phyloP scores from a whole-genome alignment of 2,888 invertebrate species.

The Phlogophora meticulosa region DNA sequence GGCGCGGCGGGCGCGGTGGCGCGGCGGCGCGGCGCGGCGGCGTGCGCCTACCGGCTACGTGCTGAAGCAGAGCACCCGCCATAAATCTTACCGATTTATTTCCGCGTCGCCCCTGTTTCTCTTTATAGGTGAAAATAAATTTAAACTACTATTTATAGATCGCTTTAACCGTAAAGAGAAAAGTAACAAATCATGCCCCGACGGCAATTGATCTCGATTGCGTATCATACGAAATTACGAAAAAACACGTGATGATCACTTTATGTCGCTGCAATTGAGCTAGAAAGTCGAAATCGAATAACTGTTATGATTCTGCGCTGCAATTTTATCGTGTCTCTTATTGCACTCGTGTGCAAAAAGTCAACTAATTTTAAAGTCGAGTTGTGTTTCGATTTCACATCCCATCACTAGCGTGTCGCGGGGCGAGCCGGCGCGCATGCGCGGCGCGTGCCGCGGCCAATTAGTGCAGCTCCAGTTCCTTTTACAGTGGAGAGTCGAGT shows the following conservation, averaged over 20 bases:
- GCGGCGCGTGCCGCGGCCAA: conserved; percentile 89
- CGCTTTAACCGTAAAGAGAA: conserved; percentile 78
- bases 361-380: conserved; percentile 84
- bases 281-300: conserved; percentile 80
- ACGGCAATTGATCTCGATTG: conserved; percentile 64
- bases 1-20: conserved; percentile 69
- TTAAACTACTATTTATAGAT: conserved; percentile 78
- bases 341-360: conserved; percentile 82
- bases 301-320: conserved; percentile 76
- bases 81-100: conserved; percentile 84
- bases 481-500: conserved; percentile 84
- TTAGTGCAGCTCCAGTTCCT: conserved; percentile 91
- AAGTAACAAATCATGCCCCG: conserved; percentile 72
- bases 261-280: conserved; percentile 71
- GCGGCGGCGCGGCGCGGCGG: conserved; percentile 26
- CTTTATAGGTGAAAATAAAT: conserved; percentile 80
- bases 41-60: conserved; percentile 58
- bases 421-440: conserved; percentile 79
- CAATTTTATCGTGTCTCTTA: conserved; percentile 77
- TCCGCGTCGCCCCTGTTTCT: conserved; percentile 82
- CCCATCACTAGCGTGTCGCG: conserved; percentile 87
- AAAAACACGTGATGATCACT: conserved; percentile 67
- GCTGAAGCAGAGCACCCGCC: conserved; percentile 72
- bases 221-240: conserved; percentile 62
- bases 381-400: conserved; percentile 88